Conservation (phyloP, 2,113 vertebrate species). For the Macaca nemestrina region DNA sequence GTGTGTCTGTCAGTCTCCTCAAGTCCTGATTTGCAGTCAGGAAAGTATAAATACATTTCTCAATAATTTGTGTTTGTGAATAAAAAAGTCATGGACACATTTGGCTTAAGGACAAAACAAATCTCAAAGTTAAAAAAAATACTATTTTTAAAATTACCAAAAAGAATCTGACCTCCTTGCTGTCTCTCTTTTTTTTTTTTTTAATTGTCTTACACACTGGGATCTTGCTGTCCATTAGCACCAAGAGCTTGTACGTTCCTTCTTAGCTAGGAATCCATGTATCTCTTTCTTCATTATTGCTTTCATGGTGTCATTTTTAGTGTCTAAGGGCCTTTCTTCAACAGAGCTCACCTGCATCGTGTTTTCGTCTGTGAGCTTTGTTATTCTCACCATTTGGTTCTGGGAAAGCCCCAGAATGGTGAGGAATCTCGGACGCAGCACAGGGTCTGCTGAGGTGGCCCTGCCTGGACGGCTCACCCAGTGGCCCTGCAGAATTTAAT, state of each 20-base stretch:
- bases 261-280: rapidly evolving
- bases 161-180: not conserved
- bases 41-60: rapidly evolving
- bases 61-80: too few relatives aligned
- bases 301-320: rapidly evolving
- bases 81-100: rapidly evolving
- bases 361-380: rapidly evolving
- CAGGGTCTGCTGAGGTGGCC: not conserved
- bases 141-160: rapidly evolving
- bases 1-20: rapidly evolving
- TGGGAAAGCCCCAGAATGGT: not conserved
- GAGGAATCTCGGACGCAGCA: rapidly evolving
- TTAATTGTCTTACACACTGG: rapidly evolving
- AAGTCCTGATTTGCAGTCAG: rapidly evolving
- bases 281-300: rapidly evolving
- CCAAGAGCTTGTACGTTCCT: rapidly evolving
- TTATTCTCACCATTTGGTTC: not conserved
- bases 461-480: too few relatives aligned
- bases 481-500: conserved; percentile 3
- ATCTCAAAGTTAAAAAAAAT: not conserved
- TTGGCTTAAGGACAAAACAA: not conserved
- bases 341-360: rapidly evolving
- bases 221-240: rapidly evolving
- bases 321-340: too few relatives aligned
- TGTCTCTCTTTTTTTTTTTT: rapidly evolving